These are phyloP conservation scores for Macrotrachela quadricornifera DNA, from an alignment of 1,140 invertebrate genomes.

Conservation along the genomic window DNA sequence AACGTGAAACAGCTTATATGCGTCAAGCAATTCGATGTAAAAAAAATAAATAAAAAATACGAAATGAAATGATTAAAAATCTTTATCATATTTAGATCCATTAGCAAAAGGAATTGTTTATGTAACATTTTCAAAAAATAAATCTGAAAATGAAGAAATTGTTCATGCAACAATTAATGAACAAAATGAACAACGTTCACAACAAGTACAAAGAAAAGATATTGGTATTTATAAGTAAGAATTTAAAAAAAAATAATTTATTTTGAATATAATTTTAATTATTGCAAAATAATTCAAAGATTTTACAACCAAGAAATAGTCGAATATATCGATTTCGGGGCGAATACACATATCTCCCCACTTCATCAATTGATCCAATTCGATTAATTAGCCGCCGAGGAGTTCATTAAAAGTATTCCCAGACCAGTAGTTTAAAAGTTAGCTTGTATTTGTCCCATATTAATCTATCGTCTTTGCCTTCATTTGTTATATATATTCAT, in stretches of 20 bases:
- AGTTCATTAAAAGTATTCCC: too few relatives aligned
- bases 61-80: background rate
- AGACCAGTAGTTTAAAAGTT: too few relatives aligned
- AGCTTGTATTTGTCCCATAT: too few relatives aligned
- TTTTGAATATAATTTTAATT: background rate
- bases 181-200: conserved; percentile 1
- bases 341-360: too few relatives aligned
- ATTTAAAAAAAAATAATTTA: background rate
- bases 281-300: background rate
- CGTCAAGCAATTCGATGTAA: conserved; percentile 7
- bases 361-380: too few relatives aligned
- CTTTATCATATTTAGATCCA: background rate
- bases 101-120: conserved; percentile 2
- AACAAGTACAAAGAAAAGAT: background rate
- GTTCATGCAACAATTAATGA: background rate
- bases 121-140: conserved; percentile 4
- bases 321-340: too few relatives aligned
- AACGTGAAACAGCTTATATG: background rate
- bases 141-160: background rate
- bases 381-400: too few relatives aligned
- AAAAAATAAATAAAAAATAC: background rate
- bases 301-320: too few relatives aligned
- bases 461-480: too few relatives aligned
- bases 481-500: too few relatives aligned
- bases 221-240: conserved; percentile 1